Evolutionary conservation across 2,888 invertebrate species (phyloP).

Genomic region (Drosophila anceps): DNA sequence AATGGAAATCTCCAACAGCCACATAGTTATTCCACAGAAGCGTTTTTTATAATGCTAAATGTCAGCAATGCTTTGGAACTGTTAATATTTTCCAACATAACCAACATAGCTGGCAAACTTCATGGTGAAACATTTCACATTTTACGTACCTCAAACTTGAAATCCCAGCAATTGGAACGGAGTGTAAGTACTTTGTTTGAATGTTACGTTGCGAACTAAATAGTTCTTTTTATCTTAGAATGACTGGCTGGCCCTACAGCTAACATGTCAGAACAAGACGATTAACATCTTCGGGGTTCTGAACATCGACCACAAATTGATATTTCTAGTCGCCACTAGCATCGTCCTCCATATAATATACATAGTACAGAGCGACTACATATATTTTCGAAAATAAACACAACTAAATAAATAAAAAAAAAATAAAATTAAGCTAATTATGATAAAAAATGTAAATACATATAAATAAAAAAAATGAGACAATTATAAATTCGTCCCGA

Average conservation of each 20-base stretch:
- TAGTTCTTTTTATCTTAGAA: constrained; percentile 14
- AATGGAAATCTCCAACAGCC: background rate
- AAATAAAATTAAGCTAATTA: no score
- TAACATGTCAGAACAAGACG: constrained; percentile 29
- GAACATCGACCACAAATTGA: constrained; percentile 16
- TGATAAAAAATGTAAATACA: no score
- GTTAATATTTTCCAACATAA: background rate
- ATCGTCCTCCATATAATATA: constrained; percentile 39
- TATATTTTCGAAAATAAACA: no score
- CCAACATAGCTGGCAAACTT: background rate
- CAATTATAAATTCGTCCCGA: no score
- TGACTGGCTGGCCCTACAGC: constrained; percentile 41
- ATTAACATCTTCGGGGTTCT: constrained; percentile 14
- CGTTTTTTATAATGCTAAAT: rapidly evolving
- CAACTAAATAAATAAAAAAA: no score
- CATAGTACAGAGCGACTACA: constrained; percentile 43
- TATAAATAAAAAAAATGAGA: no score
- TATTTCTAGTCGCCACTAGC: constrained; percentile 18
- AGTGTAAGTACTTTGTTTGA: constrained; percentile 24
- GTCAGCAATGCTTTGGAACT: background rate
- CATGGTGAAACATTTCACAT: constrained; percentile 13
- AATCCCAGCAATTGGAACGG: constrained; percentile 1
- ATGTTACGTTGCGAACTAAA: no score
- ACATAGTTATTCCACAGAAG: background rate
- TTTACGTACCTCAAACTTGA: constrained; percentile 2